phyloP scores from a whole-genome alignment of 1,140 invertebrate genomes.

The Laodelphax striatellus region DNA sequence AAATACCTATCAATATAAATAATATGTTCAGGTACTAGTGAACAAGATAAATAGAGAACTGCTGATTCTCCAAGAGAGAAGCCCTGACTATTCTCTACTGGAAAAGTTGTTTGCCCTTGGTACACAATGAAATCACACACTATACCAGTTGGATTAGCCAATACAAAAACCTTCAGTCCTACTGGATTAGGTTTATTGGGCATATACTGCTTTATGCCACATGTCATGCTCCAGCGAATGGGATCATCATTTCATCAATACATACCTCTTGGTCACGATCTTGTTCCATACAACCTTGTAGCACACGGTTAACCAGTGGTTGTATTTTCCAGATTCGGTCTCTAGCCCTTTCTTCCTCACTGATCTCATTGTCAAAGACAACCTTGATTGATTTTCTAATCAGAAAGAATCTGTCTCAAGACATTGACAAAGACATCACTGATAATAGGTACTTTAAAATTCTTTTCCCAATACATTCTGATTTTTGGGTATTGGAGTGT shows the following conservation, averaged over 20 bases:
- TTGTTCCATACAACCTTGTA: slow-evolving; percentile 5
- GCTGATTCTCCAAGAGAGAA: too few relatives aligned
- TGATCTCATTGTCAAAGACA: slow-evolving; percentile 4
- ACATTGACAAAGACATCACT: slow-evolving; percentile 7
- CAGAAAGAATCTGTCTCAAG: slow-evolving; percentile 10
- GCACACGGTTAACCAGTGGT: slow-evolving; percentile 8
- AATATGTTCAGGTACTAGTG: too few relatives aligned
- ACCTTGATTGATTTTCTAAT: slow-evolving; percentile 8
- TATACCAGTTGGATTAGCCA: too few relatives aligned
- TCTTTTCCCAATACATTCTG: slow-evolving; percentile 9
- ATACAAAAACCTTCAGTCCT: too few relatives aligned
- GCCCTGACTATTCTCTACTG: too few relatives aligned
- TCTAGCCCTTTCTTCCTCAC: slow-evolving; percentile 3
- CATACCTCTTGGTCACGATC: slow-evolving; percentile 4
- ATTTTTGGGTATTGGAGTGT: slow-evolving; percentile 10
- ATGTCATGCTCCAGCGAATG: slow-evolving; percentile 19
- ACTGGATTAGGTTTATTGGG: too few relatives aligned
- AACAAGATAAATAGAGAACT: too few relatives aligned
- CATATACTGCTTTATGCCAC: slow-evolving; percentile 17
- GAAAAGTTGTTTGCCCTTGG: too few relatives aligned
- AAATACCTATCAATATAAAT: too few relatives aligned
- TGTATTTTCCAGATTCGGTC: slow-evolving; percentile 11
- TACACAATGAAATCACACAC: too few relatives aligned
- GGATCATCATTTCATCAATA: slow-evolving; percentile 26
- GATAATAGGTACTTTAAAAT: slow-evolving; percentile 6